Evolutionary conservation across 2,113 vertebrate species (phyloP).

Genomic region (Piaya cayana): DNA sequence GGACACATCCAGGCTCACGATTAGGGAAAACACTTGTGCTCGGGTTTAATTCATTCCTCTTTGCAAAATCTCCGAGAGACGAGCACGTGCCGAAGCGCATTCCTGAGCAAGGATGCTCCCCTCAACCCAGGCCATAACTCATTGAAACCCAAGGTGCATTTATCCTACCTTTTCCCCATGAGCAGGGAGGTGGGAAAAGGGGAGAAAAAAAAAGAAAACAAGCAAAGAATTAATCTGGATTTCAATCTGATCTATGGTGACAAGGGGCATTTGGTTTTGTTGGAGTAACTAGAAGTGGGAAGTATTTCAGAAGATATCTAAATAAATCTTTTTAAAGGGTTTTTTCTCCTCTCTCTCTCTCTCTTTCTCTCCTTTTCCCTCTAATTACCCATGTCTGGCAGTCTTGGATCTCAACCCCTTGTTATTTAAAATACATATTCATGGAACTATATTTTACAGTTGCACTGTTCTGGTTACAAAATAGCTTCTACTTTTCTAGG

Average conservation of each 20-base stretch:
- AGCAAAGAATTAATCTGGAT: conserved; percentile 53
- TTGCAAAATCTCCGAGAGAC: conserved; percentile 48
- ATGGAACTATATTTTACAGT: conserved; percentile 76
- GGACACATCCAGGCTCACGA: not conserved
- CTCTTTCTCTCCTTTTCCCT: conserved; percentile 32
- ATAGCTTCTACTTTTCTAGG: conserved; percentile 81
- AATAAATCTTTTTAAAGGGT: conserved; percentile 66
- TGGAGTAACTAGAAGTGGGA: conserved; percentile 53
- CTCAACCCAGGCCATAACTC: conserved; percentile 47
- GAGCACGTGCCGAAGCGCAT: conserved; percentile 54
- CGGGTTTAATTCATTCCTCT: conserved; percentile 62
- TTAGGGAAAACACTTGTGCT: conserved; percentile 54
- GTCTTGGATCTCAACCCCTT: conserved; percentile 64
- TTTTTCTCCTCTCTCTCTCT: not conserved
- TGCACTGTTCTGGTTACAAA: conserved; percentile 79
- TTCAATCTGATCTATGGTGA: conserved; percentile 60
- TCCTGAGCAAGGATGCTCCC: conserved; percentile 65
- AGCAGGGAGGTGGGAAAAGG: not conserved
- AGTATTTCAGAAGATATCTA: conserved; percentile 66
- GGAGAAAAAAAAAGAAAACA: not conserved
- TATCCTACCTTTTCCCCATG: conserved; percentile 20
- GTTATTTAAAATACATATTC: conserved; percentile 80
- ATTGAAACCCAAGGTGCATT: conserved; percentile 64
- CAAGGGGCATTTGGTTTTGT: conserved; percentile 58
- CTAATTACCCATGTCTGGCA: conserved; percentile 69